Evolutionary conservation across 2,888 invertebrate genomes (phyloP), one percentile per base, ranked within the genome.

Genomic region (Bimastos eiseni): DNA sequence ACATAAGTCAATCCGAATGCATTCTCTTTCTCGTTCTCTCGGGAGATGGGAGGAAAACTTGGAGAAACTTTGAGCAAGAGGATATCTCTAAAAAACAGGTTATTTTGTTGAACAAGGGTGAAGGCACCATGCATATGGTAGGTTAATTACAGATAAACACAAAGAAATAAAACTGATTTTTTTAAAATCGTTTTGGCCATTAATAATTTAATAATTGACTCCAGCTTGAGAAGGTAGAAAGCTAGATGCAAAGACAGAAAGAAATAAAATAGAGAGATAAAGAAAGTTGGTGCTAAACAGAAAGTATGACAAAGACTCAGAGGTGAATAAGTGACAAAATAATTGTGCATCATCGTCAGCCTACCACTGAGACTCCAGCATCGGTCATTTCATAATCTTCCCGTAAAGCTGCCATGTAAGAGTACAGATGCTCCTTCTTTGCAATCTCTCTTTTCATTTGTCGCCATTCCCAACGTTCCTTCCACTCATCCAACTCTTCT

Each of bases 401-500:
- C 44, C 93, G 92, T 44, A 94, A 92, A 41, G 93, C 92, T 90
- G 94, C 94, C 93, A 94, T 94, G 93, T 94, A 94, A 17, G 94
- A 94, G 92, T 93, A 94, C 55, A 94, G 93, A 33, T 93, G 93
- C 88, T 94, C 93, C 89, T 94, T 93, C n/a, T 93, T 92, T 13
- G 94, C 94, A 92, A 94, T 93, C n/a, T 93, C 93, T 15, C 94
- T 92, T 91, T 94, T 94, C 94, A 94, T 94, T 91, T 93, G 93
- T 33, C 94, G 92, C 94, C 94, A 94, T 89, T 94, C 93, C 91
- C 93, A 93, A 15, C 95, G 90, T 91, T 94, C 94, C 89, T 92
- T 92, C 95, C 95, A 95, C 92, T 95, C 95, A 89, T 95, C 94
- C 90, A 95, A 92, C 91, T 95, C 95, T 90, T 94, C 94, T 89